Percentiles rank a stretch among this genome's conserved stretches.
phyloP scores from a whole-genome alignment of 2,888 invertebrate species.

The Apeira syringaria region DNA sequence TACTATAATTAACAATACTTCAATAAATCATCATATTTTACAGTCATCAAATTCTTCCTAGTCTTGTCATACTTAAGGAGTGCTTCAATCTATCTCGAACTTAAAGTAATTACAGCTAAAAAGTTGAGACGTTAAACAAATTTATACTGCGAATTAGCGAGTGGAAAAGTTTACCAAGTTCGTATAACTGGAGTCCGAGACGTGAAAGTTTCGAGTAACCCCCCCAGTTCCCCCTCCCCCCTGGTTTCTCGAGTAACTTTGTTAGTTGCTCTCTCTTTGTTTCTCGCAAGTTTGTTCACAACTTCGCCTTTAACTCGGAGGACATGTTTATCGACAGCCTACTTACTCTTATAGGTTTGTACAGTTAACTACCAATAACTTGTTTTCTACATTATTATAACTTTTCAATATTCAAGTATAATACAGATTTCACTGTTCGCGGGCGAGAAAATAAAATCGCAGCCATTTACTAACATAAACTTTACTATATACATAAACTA shows the following conservation, averaged over 20 bases:
- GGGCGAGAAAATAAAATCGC: too few species aligned
- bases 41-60: conserved; percentile 58
- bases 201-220: conserved; percentile 73
- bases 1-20: too few species aligned
- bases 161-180: conserved; percentile 65
- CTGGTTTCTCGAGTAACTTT: conserved; percentile 64
- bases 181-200: conserved; percentile 66
- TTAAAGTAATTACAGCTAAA: conserved; percentile 80
- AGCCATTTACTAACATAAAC: too few species aligned
- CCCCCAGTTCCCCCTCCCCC: conserved; percentile 52
- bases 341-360: conserved; percentile 7
- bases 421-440: too few species aligned
- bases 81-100: conserved; percentile 72
- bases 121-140: conserved; percentile 83
- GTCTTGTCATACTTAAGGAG: conserved; percentile 58
- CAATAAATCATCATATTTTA: conserved; percentile 51
- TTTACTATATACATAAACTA: too few species aligned
- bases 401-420: too few species aligned
- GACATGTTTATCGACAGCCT: conserved; percentile 65
- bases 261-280: conserved; percentile 71
- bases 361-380: background rate
- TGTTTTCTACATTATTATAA: too few species aligned
- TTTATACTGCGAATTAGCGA: conserved; percentile 81
- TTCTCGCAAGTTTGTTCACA: conserved; percentile 59
- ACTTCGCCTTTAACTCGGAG: conserved; percentile 58